phyloP scores from a whole-genome alignment of 2,888 invertebrate genomes.

The Eurytoma adleriae region DNA sequence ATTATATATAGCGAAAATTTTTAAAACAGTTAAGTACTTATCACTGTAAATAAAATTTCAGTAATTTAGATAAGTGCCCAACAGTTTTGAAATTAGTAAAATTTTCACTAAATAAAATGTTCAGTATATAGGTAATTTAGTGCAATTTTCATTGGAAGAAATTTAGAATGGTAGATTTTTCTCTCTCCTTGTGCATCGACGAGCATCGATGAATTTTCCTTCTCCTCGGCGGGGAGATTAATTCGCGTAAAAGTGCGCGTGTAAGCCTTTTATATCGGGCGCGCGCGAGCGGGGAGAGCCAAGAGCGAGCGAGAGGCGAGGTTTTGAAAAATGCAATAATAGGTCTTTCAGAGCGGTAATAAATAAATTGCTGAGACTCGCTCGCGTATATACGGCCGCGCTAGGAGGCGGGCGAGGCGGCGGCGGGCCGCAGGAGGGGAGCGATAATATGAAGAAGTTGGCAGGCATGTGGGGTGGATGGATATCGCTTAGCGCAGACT shows the following conservation, averaged over 20 bases:
- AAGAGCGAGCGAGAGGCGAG: constrained; percentile 27
- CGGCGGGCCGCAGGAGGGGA: not conserved
- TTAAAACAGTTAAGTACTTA: too few relatives aligned
- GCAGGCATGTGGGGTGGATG: constrained; percentile 73
- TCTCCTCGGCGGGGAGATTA: constrained; percentile 52
- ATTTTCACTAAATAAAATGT: too few relatives aligned
- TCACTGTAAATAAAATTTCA: too few relatives aligned
- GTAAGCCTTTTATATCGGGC: constrained; percentile 51
- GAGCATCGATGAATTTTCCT: constrained; percentile 47
- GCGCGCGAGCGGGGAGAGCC: not conserved
- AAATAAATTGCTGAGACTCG: constrained; percentile 75
- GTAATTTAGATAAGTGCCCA: too few relatives aligned
- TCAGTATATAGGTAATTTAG: too few relatives aligned
- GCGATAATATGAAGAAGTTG: constrained; percentile 73
- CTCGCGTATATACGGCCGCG: constrained; percentile 57
- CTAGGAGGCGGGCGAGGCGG: constrained; percentile 35
- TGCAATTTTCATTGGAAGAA: too few relatives aligned
- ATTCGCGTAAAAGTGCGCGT: constrained; percentile 50
- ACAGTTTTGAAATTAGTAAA: too few relatives aligned
- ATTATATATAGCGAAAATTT: too few relatives aligned
- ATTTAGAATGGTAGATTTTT: not conserved
- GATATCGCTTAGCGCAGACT: constrained; percentile 73
- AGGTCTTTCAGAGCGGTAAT: constrained; percentile 73
- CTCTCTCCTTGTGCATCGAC: constrained; percentile 7
- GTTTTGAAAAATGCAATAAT: constrained; percentile 75